Conservation (phyloP, 2,888 invertebrate genomes). For the Aporophyla lueneburgensis region DNA sequence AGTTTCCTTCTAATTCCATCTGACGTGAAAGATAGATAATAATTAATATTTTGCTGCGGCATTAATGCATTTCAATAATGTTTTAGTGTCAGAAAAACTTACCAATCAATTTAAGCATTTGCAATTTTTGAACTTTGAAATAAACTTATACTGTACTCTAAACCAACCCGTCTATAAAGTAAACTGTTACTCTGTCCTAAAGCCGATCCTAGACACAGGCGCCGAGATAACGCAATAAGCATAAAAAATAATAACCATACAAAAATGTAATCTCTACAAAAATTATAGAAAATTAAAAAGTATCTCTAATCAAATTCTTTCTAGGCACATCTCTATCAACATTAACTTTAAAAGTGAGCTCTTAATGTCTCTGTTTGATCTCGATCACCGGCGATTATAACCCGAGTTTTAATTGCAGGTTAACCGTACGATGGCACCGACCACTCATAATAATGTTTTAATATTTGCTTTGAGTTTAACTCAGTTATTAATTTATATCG, state of each 20-base stretch:
- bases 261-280: slow-evolving; percentile 19
- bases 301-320: slow-evolving; percentile 40
- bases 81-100: neutral
- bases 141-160: neutral
- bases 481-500: slow-evolving; percentile 62
- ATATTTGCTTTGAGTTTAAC: slow-evolving; percentile 72
- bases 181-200: neutral
- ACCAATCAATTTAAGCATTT: neutral
- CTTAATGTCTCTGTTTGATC: slow-evolving; percentile 80
- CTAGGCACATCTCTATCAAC: slow-evolving; percentile 47
- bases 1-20: slow-evolving; percentile 24
- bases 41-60: slow-evolving; percentile 7
- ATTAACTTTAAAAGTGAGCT: slow-evolving; percentile 68
- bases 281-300: slow-evolving; percentile 30
- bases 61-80: slow-evolving; percentile 25
- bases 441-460: slow-evolving; percentile 67
- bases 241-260: slow-evolving; percentile 4
- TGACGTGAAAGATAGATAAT: slow-evolving; percentile 36
- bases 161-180: neutral
- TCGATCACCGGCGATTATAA: slow-evolving; percentile 74
- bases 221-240: neutral
- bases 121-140: neutral
- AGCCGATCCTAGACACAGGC: neutral
- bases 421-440: slow-evolving; percentile 65
- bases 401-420: slow-evolving; percentile 75